phyloP scores from a whole-genome alignment of 2,888 invertebrate species.

The Acronicta psi region DNA sequence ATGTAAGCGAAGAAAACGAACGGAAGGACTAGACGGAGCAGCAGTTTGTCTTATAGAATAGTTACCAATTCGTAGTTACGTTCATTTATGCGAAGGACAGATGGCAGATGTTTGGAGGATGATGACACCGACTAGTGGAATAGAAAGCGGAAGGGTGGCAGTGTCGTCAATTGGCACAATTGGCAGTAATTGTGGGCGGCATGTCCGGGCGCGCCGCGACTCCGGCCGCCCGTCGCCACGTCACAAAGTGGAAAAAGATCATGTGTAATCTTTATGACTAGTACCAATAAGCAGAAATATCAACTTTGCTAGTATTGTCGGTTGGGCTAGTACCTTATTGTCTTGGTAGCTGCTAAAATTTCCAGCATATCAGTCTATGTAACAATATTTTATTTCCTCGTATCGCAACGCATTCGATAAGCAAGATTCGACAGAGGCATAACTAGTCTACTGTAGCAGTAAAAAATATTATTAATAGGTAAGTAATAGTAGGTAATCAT shows the following conservation, averaged over 20 bases:
- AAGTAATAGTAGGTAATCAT: too few species aligned
- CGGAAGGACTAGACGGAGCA: constrained; percentile 23
- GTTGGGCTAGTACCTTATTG: too few species aligned
- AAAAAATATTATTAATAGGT: too few species aligned
- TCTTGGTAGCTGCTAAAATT: neutral
- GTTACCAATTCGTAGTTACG: constrained; percentile 1
- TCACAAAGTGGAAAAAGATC: constrained; percentile 49
- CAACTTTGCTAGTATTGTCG: neutral
- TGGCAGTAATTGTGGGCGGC: constrained; percentile 87
- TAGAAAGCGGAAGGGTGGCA: constrained; percentile 88
- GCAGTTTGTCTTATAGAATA: constrained; percentile 8
- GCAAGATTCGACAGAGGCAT: too few species aligned
- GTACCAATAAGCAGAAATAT: neutral
- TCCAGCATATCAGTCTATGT: too few species aligned
- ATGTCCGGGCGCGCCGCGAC: constrained; percentile 82
- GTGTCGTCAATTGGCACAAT: constrained; percentile 87
- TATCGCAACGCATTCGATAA: too few species aligned
- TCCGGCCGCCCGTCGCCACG: constrained; percentile 55
- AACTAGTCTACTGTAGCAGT: too few species aligned
- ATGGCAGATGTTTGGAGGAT: constrained; percentile 77
- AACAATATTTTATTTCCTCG: too few species aligned
- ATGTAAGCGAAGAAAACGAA: constrained; percentile 34
- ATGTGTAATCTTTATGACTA: constrained; percentile 33
- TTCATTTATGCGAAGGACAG: constrained; percentile 48
- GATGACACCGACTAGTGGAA: constrained; percentile 65